Percentiles rank a stretch among this genome's conserved stretches.
phyloP scores from a whole-genome alignment of 35 echinoderm and acorn worm genomes.

The Heliocidaris tuberculata region DNA sequence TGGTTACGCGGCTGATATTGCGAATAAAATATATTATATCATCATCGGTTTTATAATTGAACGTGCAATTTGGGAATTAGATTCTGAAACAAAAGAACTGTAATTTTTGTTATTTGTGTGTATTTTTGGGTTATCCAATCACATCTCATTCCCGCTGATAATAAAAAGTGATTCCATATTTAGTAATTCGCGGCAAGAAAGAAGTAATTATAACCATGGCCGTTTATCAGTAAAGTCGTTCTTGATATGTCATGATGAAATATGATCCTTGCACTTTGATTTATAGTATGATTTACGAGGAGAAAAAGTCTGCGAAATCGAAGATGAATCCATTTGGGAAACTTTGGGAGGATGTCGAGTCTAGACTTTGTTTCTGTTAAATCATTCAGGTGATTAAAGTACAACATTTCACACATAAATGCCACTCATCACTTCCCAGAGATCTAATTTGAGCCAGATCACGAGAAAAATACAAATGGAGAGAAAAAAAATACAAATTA shows the following conservation, averaged over 20 bases:
- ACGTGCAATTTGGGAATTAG: too few species aligned
- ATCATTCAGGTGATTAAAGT: neutral
- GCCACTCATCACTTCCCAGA: neutral
- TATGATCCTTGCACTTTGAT: neutral
- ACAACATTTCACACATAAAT: slow-evolving; percentile 11
- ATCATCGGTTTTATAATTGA: too few species aligned
- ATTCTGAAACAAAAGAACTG: too few species aligned
- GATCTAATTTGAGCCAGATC: neutral
- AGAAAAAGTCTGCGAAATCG: neutral
- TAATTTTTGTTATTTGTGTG: too few species aligned
- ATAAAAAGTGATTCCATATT: neutral
- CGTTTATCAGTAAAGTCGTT: neutral
- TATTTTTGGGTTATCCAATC: neutral
- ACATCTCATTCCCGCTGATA: neutral
- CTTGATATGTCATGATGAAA: neutral
- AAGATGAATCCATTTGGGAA: slow-evolving; percentile 16
- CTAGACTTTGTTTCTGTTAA: slow-evolving; percentile 27
- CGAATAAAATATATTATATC: too few species aligned
- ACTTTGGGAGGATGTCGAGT: slow-evolving; percentile 18
- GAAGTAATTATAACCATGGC: neutral
- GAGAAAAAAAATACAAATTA: neutral
- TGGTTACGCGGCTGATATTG: too few species aligned
- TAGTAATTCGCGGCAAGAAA: neutral
- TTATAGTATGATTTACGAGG: neutral
- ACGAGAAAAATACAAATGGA: neutral